A percentile compares a stretch with the other conserved stretches of the same genome.
These are phyloP conservation scores for Notarius lentiginosus DNA, from an alignment of 2,113 vertebrate species.

Conservation along the genomic window DNA sequence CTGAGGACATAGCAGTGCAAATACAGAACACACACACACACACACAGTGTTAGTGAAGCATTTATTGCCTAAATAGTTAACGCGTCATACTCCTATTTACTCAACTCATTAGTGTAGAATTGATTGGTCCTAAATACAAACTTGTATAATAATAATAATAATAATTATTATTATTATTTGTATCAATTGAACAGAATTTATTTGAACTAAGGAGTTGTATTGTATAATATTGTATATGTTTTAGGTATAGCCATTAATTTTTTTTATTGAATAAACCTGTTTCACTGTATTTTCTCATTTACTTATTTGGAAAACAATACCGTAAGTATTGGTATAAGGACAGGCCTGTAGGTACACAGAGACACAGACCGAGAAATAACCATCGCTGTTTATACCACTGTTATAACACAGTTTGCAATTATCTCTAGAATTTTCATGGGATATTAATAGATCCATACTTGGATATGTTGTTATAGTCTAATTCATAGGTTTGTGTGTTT, in stretches of 20 bases:
- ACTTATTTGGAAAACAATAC: background rate
- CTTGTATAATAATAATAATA: too few species aligned
- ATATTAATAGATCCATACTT: background rate
- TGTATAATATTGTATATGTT: background rate
- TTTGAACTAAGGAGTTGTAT: background rate
- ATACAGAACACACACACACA: conserved; percentile 28
- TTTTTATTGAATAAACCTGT: background rate
- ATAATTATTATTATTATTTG: background rate
- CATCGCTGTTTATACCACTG: background rate
- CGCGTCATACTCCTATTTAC: conserved; percentile 12
- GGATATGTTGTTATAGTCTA: background rate
- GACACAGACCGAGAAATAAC: background rate
- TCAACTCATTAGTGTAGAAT: background rate
- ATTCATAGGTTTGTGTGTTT: background rate
- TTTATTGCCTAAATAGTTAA: conserved; percentile 19
- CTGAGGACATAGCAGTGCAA: conserved; percentile 76
- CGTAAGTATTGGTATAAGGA: background rate
- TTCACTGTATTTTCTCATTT: background rate
- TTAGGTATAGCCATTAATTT: background rate
- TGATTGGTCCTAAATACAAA: background rate
- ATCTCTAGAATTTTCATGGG: too few species aligned
- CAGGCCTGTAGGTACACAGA: background rate
- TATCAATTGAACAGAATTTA: background rate
- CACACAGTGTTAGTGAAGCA: conserved; percentile 31
- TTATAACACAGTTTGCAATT: background rate